Base-by-base conservation (phyloP, 1,140 invertebrate genomes). In the Tribolium madens region DNA sequence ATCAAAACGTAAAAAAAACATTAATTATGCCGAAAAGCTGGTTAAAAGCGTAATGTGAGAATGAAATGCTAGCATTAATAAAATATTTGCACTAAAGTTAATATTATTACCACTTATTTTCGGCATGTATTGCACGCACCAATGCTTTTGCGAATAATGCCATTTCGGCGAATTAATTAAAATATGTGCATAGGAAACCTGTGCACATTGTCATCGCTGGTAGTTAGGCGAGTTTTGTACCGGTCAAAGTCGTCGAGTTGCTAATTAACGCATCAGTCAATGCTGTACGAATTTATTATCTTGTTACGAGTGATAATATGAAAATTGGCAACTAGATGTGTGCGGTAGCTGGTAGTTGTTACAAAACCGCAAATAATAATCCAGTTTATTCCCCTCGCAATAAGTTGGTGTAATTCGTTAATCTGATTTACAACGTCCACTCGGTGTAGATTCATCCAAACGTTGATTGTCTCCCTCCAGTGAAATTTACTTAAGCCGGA, bases 361-460 rank as follows among this genome's bases (percentile, higher is more conserved):
- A 57, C 52, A 57, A 57, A 64, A 31, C 57, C 57, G 57, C 57
- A 64, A 64, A 64, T 64, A 64, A 64, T 64, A 64, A 64, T 64
- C 57, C 57, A 26, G 57, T 64, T 64, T 64, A 64, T 64, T 64
- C 57, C 57, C 57, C 57, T 64, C 57, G 57, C 57, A 64, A 60
- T 64, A 64, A 64, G 57, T 64, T 64, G 57, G 57, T 33, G 57
- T 64, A 64, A 64, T 64, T 64, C 57, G 57, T 64, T 64, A 64
- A 64, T 64, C 57, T 33, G 57, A 64, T 64, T 64, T 33, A 31
- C 18, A 18, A 14, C 57, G 57, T 64, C 57, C 57, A 57, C 52
- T 57, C 52, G 17, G 14, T 17, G 17, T 57, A 57, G 52, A 57
- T 57, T 21, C 52, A 57, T 57, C 52, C 21, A 64, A 64, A 33